Percentiles rank a stretch among this genome's conserved stretches.
Evolutionary conservation across 2,888 invertebrate species (phyloP).

Genomic region (Drosophila neonasuta): DNA sequence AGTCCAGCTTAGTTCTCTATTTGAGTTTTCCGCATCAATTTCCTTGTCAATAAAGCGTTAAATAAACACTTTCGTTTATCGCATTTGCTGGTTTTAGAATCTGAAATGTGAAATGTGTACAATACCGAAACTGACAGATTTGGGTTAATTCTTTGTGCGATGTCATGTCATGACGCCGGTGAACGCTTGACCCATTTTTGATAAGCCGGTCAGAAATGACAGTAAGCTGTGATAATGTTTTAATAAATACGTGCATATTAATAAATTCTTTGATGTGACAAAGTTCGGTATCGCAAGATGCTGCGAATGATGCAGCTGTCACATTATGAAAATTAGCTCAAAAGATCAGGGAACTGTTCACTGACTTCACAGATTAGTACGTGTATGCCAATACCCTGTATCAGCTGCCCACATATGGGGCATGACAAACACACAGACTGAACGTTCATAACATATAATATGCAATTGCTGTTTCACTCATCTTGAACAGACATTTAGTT

Average conservation of each 20-base stretch:
- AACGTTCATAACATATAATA: too few species aligned
- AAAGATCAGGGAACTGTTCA: constrained; percentile 22
- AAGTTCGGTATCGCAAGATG: constrained; percentile 29
- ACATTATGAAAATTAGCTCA: constrained; percentile 38
- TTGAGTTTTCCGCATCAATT: constrained; percentile 6
- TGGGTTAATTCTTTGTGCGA: constrained; percentile 68
- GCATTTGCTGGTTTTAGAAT: constrained; percentile 20
- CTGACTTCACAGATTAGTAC: constrained; percentile 12
- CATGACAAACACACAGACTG: background rate
- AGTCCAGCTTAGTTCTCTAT: background rate
- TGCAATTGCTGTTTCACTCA: constrained; percentile 4
- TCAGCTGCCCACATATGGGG: background rate
- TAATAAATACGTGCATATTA: constrained; percentile 22
- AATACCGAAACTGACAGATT: constrained; percentile 60
- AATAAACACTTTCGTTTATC: constrained; percentile 48
- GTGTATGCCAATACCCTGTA: background rate
- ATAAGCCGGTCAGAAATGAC: constrained; percentile 50
- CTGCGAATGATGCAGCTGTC: constrained; percentile 48
- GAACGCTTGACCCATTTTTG: constrained; percentile 52
- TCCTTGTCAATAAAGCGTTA: constrained; percentile 15
- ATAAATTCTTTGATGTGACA: constrained; percentile 15
- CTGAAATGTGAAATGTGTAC: constrained; percentile 17
- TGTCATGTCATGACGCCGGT: constrained; percentile 12
- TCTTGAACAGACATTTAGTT: background rate
- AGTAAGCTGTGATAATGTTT: constrained; percentile 37